Evolutionary conservation across 2,113 vertebrate genomes (phyloP).

Genomic region (Ceuthmochares aereus): DNA sequence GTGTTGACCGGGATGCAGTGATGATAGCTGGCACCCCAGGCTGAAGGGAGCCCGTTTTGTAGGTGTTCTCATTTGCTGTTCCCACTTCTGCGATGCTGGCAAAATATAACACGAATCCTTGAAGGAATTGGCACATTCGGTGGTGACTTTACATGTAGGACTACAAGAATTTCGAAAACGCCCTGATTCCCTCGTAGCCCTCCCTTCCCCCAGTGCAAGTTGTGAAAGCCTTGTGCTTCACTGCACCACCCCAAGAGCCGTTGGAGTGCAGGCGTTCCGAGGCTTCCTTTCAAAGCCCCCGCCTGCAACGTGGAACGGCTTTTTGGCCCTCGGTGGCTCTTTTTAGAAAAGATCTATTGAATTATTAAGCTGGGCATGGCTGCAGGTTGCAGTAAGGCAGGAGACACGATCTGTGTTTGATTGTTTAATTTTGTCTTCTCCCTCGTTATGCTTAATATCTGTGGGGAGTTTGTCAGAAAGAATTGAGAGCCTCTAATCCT

Average conservation of each 20-base stretch:
- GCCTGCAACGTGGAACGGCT: background rate
- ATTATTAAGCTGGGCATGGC: background rate
- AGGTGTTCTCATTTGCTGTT: background rate
- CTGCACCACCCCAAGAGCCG: background rate
- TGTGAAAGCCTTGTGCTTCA: background rate
- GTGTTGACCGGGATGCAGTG: accelerated
- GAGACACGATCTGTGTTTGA: background rate
- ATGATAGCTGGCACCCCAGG: background rate
- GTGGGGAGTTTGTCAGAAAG: background rate
- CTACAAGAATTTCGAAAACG: background rate
- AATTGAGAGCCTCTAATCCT: background rate
- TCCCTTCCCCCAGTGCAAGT: background rate
- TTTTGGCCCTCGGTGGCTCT: background rate
- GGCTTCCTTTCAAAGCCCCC: background rate
- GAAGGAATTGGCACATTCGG: background rate
- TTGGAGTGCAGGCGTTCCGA: background rate
- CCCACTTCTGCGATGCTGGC: background rate
- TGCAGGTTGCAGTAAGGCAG: background rate
- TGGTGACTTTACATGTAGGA: accelerated
- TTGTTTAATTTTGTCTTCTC: background rate
- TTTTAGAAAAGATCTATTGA: background rate
- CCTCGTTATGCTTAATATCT: background rate
- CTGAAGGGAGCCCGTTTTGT: background rate
- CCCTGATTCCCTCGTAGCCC: background rate
- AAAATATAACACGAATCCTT: background rate